Base-by-base conservation (phyloP, 2,888 invertebrate species). In the Blera fallax region DNA sequence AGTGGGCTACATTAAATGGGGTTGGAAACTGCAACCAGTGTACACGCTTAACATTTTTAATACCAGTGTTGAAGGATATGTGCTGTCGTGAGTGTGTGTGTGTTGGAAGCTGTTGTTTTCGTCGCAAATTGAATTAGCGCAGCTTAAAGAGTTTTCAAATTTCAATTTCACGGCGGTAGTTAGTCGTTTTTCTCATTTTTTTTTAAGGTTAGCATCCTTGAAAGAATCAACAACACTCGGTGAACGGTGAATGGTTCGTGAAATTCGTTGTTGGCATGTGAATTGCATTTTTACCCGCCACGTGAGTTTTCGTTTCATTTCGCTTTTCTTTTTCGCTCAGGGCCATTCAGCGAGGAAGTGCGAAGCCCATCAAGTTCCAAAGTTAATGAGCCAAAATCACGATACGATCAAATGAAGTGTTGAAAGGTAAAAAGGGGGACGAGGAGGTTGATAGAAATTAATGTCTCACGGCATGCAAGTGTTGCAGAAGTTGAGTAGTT, bases 311-410 rank as follows among this genome's bases (percentile, higher is more conserved):
- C 10, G 10, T 16, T 34, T 43, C 65, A 48, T 8, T 34, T 43
- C 73, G n/a, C 45, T 27, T 32, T 14, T 14, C 3, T 37, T 43
- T 8, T 24, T 4, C 2, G 11, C 6, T 10, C 40, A 27, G 32
- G 21, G 16, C 34, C 43, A 29, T 52, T 54, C 48, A 48, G 29
- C 29, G 37, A 54, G 24, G 52, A 73, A 73, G 78, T 48, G 78
- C 48, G 21, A 72, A 64, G 11, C 21, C 70, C 64, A 64, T 82
- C 65, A 50, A 73, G 52, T 67, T 73, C 14, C 45, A 54, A 34
- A 83, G 45, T 67, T 83, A 78, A 83, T 83, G 73, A 78, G 48
- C 62, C 24, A 27, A 78, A 83, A 67, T 69, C 83, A 83, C 83
- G 78, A 69, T 40, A 83, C 67, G 78, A 45, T 21, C 4, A 14